phyloP scores from a whole-genome alignment of 2,888 invertebrate species.

The Eledona agricola region DNA sequence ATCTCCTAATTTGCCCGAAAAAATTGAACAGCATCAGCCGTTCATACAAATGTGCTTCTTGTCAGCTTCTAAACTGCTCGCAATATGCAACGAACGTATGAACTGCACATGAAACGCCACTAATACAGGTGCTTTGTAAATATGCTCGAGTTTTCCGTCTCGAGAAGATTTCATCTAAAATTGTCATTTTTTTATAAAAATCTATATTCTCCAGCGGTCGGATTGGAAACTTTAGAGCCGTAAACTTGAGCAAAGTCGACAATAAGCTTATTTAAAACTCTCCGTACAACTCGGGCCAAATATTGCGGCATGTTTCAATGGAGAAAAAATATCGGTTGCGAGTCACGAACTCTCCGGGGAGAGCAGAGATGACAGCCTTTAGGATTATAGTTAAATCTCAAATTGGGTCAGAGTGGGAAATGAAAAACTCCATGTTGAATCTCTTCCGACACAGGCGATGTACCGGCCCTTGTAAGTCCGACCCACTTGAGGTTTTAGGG shows the following conservation, averaged over 20 bases:
- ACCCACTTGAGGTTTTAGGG: slow-evolving; percentile 34
- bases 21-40: too few relatives aligned
- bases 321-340: slow-evolving; percentile 45
- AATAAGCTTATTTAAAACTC: slow-evolving; percentile 40
- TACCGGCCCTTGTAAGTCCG: slow-evolving; percentile 31
- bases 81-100: too few relatives aligned
- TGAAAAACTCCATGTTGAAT: slow-evolving; percentile 38
- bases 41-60: too few relatives aligned
- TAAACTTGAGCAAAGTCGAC: slow-evolving; percentile 32
- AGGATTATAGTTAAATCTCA: slow-evolving; percentile 40
- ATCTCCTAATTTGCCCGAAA: too few relatives aligned
- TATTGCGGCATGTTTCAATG: slow-evolving; percentile 40
- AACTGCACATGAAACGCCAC: too few relatives aligned
- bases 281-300: slow-evolving; percentile 27
- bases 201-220: too few relatives aligned
- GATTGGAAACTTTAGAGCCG: slow-evolving; percentile 29
- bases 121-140: too few relatives aligned
- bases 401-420: slow-evolving; percentile 44
- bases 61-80: too few relatives aligned
- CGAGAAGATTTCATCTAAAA: too few relatives aligned
- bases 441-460: slow-evolving; percentile 32
- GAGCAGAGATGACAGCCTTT: slow-evolving; percentile 40
- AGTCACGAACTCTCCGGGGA: slow-evolving; percentile 42
- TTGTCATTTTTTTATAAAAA: too few relatives aligned
- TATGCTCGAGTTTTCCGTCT: too few relatives aligned